Evolutionary conservation across 2,113 vertebrate genomes (phyloP), one percentile per base, ranked within the genome.

Genomic region (Aplodontia rufa): DNA sequence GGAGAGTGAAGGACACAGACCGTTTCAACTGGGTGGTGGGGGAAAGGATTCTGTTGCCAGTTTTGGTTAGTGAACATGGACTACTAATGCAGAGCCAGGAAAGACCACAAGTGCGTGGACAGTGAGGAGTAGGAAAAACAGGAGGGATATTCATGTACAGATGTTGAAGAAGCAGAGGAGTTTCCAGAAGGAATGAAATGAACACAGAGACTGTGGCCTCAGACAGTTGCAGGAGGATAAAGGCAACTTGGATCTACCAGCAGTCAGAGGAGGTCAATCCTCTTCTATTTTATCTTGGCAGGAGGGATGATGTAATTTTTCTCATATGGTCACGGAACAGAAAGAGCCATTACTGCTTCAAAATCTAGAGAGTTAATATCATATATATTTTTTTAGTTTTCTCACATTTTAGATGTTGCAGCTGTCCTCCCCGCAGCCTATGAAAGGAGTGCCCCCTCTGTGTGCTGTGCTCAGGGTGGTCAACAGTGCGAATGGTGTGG

Each of bases 401-500:
- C 3, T 84, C 26, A 22, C 19, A 60, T 90, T 85, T 53, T 64
- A 74, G 72, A 85, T 30, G 62, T 75, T 30, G 16, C 2, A 51
- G 35, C 30, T 19, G 19, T 19, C 30, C 69, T 35, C 49, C 12
- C 3, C 16, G 28, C 14, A 20, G 1, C 45, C 19, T n/a, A 5
- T 74, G 86, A 83, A 51, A 22, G 9, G 28, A 58, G 28, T 35
- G 28, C 47, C 32, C 10, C 68, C 42, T 79, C 13, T 1, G 9
- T 10, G 22, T 55, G 30, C 74, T 49, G 14, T 22, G 75, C 55
- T 40, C 1, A 2, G 5, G n/a, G n/a, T 40, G 72, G 14, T 22
- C 9, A 28, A 35, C 0, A 0, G 78, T 40, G 22, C 0, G 1
- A 16, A 35, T 37, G 11, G 26, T 8, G 13, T 3, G 26, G 11